Evolutionary conservation across 1,140 invertebrate genomes (phyloP), one percentile per base, ranked within the genome.

Genomic region (Zaprionus gabonicus): DNA sequence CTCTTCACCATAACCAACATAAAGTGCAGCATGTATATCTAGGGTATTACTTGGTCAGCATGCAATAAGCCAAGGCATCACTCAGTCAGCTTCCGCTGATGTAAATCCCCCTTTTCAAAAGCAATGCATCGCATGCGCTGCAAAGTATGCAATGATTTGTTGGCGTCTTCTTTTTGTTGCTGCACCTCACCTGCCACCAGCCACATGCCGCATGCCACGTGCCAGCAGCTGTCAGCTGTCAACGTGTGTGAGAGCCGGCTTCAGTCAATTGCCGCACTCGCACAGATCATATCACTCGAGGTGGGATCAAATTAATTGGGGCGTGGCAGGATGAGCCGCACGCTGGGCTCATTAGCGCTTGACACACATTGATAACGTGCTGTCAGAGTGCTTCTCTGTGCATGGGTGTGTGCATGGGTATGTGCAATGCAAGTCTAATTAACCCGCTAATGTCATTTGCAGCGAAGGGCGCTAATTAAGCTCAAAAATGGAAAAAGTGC

Each of bases 371-470:
- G 79, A 86, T 86, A 82, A 67, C 65, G 20, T 63, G 53, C 3
- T 36, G 49, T n/a, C 17, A 20, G 51, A 25, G 25, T 23, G 12
- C 25, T 23, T 41, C n/a, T 51, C 23, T 53, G 17, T 56, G 56
- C 46, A 28, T 23, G 31, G 9, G 12, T 79, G 64, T 64, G 31
- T 73, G 25, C 62, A 55, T 59, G 78, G 67, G 62, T 68, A 44
- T 75, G 60, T 46, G 49, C 31, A 36, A 65, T 75, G 63, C 58
- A 71, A 66, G 80, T 78, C 82, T 86, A 86, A 86, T 86, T 86
- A 86, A 86, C 82, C 85, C 75, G 80, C 81, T 84, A 84, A 88
- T 88, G 85, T 77, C 81, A 81, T 88, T 84, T 84, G 68, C 84
- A 75, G 65, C 65, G 55, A 71, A 81, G 77, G 68, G 69, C 70